Conservation (phyloP, 2,888 invertebrate genomes). For the Heliconius charithonia region DNA sequence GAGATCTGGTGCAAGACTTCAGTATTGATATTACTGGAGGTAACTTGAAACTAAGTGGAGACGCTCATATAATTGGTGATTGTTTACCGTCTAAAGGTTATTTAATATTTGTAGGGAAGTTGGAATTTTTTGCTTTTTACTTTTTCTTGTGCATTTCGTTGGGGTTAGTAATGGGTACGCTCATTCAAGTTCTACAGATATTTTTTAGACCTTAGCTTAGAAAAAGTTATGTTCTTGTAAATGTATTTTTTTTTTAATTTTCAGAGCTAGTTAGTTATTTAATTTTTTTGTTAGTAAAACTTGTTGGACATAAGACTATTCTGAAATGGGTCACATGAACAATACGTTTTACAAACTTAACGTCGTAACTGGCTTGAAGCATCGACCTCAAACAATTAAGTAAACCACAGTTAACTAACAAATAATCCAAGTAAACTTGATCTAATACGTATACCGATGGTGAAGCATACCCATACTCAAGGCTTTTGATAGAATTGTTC, state of each 20-base stretch:
- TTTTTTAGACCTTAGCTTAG: too few relatives aligned
- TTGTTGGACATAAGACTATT: too few relatives aligned
- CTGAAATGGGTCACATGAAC: too few relatives aligned
- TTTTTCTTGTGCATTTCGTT: neutral
- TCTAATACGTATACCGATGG: constrained; percentile 49
- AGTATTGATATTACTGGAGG: constrained; percentile 50
- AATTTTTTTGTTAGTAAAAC: too few relatives aligned
- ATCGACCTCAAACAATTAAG: constrained; percentile 40
- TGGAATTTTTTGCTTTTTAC: neutral
- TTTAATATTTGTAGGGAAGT: neutral
- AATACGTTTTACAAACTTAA: constrained; percentile 7
- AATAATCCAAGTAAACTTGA: constrained; percentile 53
- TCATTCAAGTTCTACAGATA: too few relatives aligned
- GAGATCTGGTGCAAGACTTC: constrained; percentile 38
- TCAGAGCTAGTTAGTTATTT: too few relatives aligned
- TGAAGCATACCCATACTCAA: neutral
- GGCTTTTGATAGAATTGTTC: neutral
- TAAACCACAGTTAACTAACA: constrained; percentile 48
- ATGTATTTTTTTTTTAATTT: too few relatives aligned
- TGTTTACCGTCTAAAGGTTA: neutral
- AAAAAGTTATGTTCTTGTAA: too few relatives aligned
- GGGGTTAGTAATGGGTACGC: neutral
- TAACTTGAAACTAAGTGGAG: constrained; percentile 36
- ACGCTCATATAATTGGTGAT: constrained; percentile 30
- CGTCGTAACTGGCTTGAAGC: constrained; percentile 29